phyloP scores from a whole-genome alignment of 2,888 invertebrate genomes.

The Cerceris ruficornis region DNA sequence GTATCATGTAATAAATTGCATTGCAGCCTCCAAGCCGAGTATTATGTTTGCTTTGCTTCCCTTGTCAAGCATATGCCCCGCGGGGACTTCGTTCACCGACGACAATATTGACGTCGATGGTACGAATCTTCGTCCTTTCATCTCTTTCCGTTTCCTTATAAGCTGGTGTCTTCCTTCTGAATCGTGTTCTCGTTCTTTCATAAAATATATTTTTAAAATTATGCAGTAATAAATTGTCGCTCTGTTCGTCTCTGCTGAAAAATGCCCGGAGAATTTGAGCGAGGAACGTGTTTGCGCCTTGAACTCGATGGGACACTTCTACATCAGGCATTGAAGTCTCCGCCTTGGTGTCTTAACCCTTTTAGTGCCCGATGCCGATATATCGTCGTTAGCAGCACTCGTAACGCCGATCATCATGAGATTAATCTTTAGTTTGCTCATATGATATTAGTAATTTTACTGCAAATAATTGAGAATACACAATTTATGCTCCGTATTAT shows the following conservation, averaged over 20 bases:
- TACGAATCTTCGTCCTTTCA: slow-evolving; percentile 15
- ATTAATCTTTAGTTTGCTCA: no score
- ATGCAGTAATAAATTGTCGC: no score
- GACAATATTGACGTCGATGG: slow-evolving; percentile 26
- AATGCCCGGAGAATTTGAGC: background rate
- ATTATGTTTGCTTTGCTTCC: slow-evolving; percentile 66
- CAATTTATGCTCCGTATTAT: no score
- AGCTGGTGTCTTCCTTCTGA: slow-evolving; percentile 19
- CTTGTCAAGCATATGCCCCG: slow-evolving; percentile 68
- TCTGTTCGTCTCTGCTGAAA: background rate
- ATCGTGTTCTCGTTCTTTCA: background rate
- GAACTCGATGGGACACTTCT: background rate
- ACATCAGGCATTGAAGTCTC: slow-evolving; percentile 38
- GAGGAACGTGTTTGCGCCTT: background rate
- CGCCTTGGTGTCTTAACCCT: background rate
- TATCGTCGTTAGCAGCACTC: no score
- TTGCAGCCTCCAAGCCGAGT: slow-evolving; percentile 52
- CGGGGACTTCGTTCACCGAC: slow-evolving; percentile 31
- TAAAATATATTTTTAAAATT: no score
- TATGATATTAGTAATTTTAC: no score
- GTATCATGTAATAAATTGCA: slow-evolving; percentile 69
- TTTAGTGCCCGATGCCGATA: no score
- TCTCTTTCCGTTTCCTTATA: slow-evolving; percentile 30
- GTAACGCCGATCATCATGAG: no score
- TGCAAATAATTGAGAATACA: no score